Evolutionary conservation across 2,888 invertebrate species (phyloP).

Genomic region (Ischnus inquisitorius): DNA sequence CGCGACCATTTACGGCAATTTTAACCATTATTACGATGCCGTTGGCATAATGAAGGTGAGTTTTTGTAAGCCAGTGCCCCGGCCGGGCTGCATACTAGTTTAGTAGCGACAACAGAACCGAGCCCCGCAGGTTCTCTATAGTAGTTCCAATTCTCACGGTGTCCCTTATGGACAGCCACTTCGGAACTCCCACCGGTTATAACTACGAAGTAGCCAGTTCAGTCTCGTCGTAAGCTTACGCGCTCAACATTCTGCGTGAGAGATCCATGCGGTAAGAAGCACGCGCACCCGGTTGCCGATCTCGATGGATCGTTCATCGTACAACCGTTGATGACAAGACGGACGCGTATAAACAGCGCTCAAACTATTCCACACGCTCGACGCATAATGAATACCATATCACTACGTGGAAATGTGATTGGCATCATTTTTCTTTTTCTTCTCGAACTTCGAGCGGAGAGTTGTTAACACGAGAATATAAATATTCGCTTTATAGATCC

Average conservation of each 20-base stretch:
- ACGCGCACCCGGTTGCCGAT: constrained; percentile 26
- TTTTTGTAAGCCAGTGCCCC: constrained; percentile 77
- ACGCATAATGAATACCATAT: constrained; percentile 17
- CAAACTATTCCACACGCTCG: constrained; percentile 35
- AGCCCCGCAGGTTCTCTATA: constrained; percentile 63
- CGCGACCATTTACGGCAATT: constrained; percentile 83
- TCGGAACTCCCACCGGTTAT: constrained; percentile 74
- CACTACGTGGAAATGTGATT: constrained; percentile 2
- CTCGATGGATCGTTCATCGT: not conserved
- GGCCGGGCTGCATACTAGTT: constrained; percentile 57
- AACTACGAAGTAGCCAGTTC: constrained; percentile 42
- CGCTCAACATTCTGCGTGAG: constrained; percentile 5
- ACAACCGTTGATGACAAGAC: not conserved
- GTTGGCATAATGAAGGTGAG: constrained; percentile 84
- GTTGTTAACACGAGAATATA: not conserved
- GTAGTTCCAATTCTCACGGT: constrained; percentile 84
- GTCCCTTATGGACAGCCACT: constrained; percentile 79
- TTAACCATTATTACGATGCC: constrained; percentile 83
- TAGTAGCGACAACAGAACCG: constrained; percentile 61
- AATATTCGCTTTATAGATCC: not conserved
- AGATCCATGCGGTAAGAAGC: constrained; percentile 21
- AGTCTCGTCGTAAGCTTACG: constrained; percentile 11
- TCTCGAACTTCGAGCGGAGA: not conserved
- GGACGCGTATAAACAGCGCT: constrained; percentile 13
- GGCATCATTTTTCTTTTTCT: not conserved